Percentiles rank a stretch among this genome's conserved stretches.
Conservation (phyloP, 1,140 invertebrate genomes). For the Heliconius himera region DNA sequence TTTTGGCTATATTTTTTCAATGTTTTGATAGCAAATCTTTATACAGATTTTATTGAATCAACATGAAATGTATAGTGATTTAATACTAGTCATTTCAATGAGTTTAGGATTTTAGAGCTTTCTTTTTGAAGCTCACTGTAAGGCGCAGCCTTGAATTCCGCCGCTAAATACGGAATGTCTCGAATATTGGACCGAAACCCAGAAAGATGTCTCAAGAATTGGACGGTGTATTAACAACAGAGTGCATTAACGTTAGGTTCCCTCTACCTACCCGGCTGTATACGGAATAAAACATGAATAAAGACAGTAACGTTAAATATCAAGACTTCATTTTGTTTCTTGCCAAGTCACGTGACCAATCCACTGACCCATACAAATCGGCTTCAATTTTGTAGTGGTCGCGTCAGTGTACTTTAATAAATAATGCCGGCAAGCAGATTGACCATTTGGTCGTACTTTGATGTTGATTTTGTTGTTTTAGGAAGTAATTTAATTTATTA, state of each 20-base stretch:
- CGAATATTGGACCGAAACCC: too few relatives aligned
- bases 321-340: too few relatives aligned
- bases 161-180: too few relatives aligned
- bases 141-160: too few relatives aligned
- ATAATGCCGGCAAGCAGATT: conserved; percentile 51
- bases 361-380: conserved; percentile 55
- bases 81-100: not conserved
- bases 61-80: not conserved
- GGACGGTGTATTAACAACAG: too few relatives aligned
- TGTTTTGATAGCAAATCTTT: conserved; percentile 20
- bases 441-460: conserved; percentile 14
- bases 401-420: conserved; percentile 54
- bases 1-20: conserved; percentile 18
- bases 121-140: not conserved
- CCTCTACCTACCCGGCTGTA: too few relatives aligned
- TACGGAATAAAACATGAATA: too few relatives aligned
- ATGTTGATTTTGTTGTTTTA: conserved; percentile 18
- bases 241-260: too few relatives aligned
- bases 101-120: not conserved
- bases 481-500: conserved; percentile 7
- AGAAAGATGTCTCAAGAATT: too few relatives aligned
- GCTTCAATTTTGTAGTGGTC: conserved; percentile 59
- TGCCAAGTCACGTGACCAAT: conserved; percentile 53
- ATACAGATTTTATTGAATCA: not conserved
- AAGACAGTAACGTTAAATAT: too few relatives aligned